These are phyloP conservation scores for Eubasilissa splendida DNA, from an alignment of 2,888 invertebrate genomes.

Conservation along the genomic window DNA sequence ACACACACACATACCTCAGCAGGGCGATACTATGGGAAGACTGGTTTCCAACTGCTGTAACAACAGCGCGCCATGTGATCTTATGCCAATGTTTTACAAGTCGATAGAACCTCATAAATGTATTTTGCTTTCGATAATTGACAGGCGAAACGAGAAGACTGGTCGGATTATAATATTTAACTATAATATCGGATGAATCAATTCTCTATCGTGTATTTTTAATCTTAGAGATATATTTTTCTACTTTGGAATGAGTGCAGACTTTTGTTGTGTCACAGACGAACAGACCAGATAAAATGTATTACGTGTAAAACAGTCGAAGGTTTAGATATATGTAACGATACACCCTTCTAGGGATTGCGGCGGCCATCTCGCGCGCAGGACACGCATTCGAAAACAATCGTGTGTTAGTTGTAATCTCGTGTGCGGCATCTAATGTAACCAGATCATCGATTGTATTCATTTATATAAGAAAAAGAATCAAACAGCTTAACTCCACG, in stretches of 20 bases:
- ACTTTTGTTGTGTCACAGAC: no score
- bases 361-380: neutral
- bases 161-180: no score
- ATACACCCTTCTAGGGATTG: conserved; percentile 7
- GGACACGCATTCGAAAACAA: conserved; percentile 18
- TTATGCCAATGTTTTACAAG: neutral
- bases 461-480: no score
- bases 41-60: conserved; percentile 18
- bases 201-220: no score
- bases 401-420: conserved; percentile 19
- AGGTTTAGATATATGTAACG: neutral
- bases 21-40: conserved; percentile 22
- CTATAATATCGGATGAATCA: no score
- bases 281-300: no score
- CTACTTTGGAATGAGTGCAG: no score
- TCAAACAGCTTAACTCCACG: no score
- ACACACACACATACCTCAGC: conserved; percentile 10
- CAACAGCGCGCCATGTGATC: neutral
- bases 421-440: conserved; percentile 13
- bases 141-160: no score
- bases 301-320: no score
- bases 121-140: no score
- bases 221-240: no score
- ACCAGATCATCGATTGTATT: neutral
- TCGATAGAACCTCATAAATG: conserved; percentile 4